These are phyloP conservation scores for Ryuthela nishihirai DNA, from an alignment of 2,888 invertebrate genomes.

Conservation along the genomic window DNA sequence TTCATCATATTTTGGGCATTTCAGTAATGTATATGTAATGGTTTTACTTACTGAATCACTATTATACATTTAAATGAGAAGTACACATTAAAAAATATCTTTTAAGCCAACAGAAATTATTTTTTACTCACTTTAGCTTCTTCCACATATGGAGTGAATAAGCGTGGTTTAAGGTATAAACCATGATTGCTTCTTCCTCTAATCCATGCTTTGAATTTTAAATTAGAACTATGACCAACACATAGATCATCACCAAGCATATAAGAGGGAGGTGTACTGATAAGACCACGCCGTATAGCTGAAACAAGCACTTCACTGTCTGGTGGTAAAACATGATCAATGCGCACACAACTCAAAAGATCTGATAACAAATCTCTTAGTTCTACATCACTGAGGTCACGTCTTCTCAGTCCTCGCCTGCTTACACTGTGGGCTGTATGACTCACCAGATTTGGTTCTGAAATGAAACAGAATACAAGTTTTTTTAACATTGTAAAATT, in stretches of 20 bases:
- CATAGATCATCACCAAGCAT: conserved; percentile 70
- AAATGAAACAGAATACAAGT: no score
- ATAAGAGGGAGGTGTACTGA: conserved; percentile 76
- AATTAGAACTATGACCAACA: conserved; percentile 21
- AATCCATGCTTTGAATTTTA: conserved; percentile 40
- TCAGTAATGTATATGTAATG: no score
- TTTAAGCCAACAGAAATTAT: no score
- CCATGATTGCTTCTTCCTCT: conserved; percentile 36
- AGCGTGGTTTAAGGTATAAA: conserved; percentile 62
- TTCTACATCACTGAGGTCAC: conserved; percentile 77
- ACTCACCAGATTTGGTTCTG: conserved; percentile 83
- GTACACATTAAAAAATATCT: no score
- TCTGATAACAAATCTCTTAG: conserved; percentile 78
- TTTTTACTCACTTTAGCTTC: conserved; percentile 75
- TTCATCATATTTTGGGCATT: no score
- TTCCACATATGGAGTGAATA: conserved; percentile 92
- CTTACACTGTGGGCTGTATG: conserved; percentile 90
- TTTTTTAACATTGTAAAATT: no score
- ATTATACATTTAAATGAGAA: no score
- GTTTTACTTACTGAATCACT: no score
- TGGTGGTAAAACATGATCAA: conserved; percentile 84
- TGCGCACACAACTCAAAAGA: conserved; percentile 75
- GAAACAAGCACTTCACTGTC: conserved; percentile 67
- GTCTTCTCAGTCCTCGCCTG: conserved; percentile 75
- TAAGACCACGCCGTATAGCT: conserved; percentile 66